These are phyloP conservation scores for Caerostris darwini DNA, from an alignment of 1,140 invertebrate genomes.

Conservation along the genomic window DNA sequence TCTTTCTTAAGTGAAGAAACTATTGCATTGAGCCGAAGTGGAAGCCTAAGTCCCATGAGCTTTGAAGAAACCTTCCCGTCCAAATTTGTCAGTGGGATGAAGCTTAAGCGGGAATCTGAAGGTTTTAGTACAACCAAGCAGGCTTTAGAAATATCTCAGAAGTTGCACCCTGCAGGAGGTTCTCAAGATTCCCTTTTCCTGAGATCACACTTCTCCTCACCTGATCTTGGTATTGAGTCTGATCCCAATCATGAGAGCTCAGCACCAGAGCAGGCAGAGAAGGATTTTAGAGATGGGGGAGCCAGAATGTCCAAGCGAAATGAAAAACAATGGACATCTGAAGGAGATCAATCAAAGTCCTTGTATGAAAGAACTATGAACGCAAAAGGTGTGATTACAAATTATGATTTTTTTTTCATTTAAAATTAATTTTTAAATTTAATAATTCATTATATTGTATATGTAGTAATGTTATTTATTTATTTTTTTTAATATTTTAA, in stretches of 20 bases:
- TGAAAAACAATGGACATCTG: not conserved
- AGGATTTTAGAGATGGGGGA: not conserved
- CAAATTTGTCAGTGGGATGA: not conserved
- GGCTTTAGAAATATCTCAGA: not conserved
- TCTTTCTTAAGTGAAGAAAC: slow-evolving; percentile 70
- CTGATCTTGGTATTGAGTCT: slow-evolving; percentile 76
- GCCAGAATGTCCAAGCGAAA: not conserved
- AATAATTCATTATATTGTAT: not conserved
- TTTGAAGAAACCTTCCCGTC: slow-evolving; percentile 51
- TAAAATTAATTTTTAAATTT: not conserved
- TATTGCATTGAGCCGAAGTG: slow-evolving; percentile 56
- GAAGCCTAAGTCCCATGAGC: slow-evolving; percentile 59
- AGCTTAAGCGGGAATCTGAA: not conserved
- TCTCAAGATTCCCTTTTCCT: slow-evolving; percentile 62
- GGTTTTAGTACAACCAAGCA: not conserved
- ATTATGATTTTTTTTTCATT: not conserved
- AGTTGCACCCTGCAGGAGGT: not conserved
- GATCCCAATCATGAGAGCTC: slow-evolving; percentile 75
- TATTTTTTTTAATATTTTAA: not conserved
- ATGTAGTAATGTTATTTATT: not conserved
- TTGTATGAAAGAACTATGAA: not conserved
- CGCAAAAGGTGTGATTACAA: not conserved
- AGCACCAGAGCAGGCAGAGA: slow-evolving; percentile 43
- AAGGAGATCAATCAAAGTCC: not conserved
- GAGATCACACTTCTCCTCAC: slow-evolving; percentile 72